phyloP scores from a whole-genome alignment of 2,797 vertebrate genomes.

The Arnoldichthys spilopterus region DNA sequence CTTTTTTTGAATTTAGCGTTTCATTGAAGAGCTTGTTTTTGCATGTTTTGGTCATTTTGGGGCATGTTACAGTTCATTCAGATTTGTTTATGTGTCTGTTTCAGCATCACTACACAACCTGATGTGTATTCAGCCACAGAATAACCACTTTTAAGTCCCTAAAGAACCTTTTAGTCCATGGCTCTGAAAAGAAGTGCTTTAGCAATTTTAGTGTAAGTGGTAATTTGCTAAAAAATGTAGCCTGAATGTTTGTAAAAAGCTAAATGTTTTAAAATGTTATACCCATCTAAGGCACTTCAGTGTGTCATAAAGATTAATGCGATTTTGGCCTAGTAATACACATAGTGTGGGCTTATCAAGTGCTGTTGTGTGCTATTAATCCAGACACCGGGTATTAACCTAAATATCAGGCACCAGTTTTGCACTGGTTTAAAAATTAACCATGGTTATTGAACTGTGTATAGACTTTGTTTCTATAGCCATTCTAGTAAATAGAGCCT shows the following conservation, averaged over 20 bases:
- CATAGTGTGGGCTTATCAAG: slow-evolving; percentile 17
- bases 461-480: background rate
- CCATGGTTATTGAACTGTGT: slow-evolving; percentile 3
- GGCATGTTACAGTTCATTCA: background rate
- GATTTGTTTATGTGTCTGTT: background rate
- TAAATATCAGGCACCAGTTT: slow-evolving; percentile 11
- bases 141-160: too few species aligned
- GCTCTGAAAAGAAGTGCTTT: too few species aligned
- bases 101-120: background rate
- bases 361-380: slow-evolving; percentile 24
- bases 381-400: slow-evolving; percentile 27
- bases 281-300: background rate
- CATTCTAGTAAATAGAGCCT: background rate
- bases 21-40: background rate
- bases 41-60: background rate
- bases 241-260: background rate
- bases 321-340: slow-evolving; percentile 6
- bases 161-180: too few species aligned
- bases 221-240: too few species aligned
- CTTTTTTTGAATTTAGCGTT: background rate
- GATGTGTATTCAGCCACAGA: background rate
- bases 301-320: background rate
- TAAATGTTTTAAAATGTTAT: background rate
- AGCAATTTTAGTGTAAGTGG: too few species aligned
- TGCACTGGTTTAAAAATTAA: background rate